Base-by-base conservation (phyloP, 2,888 invertebrate genomes). In the Hemistola chrysoprasaria region DNA sequence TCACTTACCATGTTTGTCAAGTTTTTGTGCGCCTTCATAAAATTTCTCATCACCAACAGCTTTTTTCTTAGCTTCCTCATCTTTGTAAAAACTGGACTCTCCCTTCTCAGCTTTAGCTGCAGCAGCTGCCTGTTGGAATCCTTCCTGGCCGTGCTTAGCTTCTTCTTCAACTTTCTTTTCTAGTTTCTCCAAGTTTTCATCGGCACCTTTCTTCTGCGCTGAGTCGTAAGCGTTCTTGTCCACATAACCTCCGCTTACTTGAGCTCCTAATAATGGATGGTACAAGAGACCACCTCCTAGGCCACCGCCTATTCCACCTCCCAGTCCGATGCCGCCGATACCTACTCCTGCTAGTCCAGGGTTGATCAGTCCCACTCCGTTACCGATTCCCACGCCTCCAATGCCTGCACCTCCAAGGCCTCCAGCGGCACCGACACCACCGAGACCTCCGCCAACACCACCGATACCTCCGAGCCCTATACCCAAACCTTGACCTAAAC, bases 51-150 rank as follows among this genome's bases (percentile, higher is more conserved):
- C 92, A 41, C 91, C 91, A 1, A 82, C 80, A 6, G 90, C 84
- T 68, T 91, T 92, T 47, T 92, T 92, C 49, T 89, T 91, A 0
- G 90, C 91, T 59, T 88, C 88, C 45, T 90, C 88, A 35, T 90
- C 90, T 57, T 88, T 90, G 56, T 86, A 88, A 40, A 82, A 88
- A 51, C 88, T 81, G 0, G 88, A 81, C 40, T 90, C 90, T 34
- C 89, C 90, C 29, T 88, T 89, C 56, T 90, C 91, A 37, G 87
- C 90, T 27, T 89, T 91, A 1, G 90, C 84, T 40, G 91, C 90
- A 1, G 88, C 88, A 29, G 90, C 82, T 6, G 87, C 92, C 53
- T 90, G 85, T 43, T 85, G 85, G 58, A 76, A 91, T 11, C 91
- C 92, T 71, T 90, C 90, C 41, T 90, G 84, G 0, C 90, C 91